A percentile compares a stretch with the other conserved stretches of the same genome.
These are phyloP conservation scores for Chrysolina haemoptera DNA, from an alignment of 2,888 invertebrate genomes.

Conservation along the genomic window DNA sequence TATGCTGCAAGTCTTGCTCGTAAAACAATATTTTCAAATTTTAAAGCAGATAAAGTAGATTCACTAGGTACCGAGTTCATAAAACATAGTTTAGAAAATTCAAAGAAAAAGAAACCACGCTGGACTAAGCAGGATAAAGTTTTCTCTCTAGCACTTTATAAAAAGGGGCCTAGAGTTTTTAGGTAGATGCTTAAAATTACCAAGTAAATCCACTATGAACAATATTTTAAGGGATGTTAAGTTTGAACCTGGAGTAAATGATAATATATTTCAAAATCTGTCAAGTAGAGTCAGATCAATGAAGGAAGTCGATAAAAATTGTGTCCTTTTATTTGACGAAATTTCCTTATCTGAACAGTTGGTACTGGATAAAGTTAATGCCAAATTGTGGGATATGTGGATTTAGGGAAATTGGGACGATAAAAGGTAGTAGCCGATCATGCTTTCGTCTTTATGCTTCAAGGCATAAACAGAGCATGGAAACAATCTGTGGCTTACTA, in stretches of 20 bases:
- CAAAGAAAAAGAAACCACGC: too few species aligned
- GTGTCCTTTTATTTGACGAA: too few species aligned
- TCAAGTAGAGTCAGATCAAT: neutral
- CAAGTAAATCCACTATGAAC: neutral
- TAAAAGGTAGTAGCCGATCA: slow-evolving; percentile 29
- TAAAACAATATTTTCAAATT: slow-evolving; percentile 2
- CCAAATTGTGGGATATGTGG: too few species aligned
- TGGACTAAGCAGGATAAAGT: too few species aligned
- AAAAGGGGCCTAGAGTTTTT: slow-evolving; percentile 23
- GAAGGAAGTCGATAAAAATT: neutral
- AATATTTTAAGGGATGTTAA: too few species aligned
- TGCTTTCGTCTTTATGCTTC: slow-evolving; percentile 41
- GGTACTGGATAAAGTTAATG: too few species aligned
- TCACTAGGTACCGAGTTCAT: neutral
- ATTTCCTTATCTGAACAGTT: too few species aligned
- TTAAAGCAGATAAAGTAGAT: neutral
- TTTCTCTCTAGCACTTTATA: slow-evolving; percentile 22
- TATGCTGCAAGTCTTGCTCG: slow-evolving; percentile 10
- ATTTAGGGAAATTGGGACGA: too few species aligned
- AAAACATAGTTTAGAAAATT: too few species aligned
- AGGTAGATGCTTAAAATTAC: neutral
- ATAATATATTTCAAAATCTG: neutral
- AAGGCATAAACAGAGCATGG: slow-evolving; percentile 34
- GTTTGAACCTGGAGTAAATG: too few species aligned
- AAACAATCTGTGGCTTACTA: slow-evolving; percentile 43